phyloP scores from a whole-genome alignment of 2,797 vertebrate genomes.

The Acipenser ruthenus region DNA sequence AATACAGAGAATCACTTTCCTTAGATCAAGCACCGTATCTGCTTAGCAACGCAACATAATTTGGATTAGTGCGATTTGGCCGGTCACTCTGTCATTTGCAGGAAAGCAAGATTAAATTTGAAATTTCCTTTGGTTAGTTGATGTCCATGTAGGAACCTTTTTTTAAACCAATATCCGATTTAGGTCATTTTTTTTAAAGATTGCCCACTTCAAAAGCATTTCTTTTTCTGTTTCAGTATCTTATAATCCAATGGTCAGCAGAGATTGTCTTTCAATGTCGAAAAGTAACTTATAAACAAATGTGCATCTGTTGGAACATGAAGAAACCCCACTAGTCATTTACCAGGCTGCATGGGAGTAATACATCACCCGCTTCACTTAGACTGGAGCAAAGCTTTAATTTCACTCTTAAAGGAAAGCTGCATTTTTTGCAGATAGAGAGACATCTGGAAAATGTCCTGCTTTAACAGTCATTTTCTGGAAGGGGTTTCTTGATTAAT shows the following conservation, averaged over 20 bases:
- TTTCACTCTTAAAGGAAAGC: constrained; percentile 41
- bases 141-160: no score
- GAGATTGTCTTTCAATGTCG: not conserved
- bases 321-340: not conserved
- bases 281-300: constrained; percentile 1
- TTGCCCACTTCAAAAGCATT: no score
- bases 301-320: not conserved
- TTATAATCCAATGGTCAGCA: not conserved
- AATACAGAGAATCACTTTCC: no score
- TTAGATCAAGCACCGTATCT: no score
- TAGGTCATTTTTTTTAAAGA: no score
- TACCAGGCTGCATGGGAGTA: constrained; percentile 24
- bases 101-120: no score
- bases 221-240: no score
- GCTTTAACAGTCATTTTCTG: constrained; percentile 47
- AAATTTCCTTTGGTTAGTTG: no score
- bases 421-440: constrained; percentile 34
- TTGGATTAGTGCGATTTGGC: no score
- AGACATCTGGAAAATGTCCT: constrained; percentile 48
- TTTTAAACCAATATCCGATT: no score
- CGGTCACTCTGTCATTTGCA: no score
- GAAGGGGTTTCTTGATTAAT: constrained; percentile 58
- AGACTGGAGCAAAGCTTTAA: constrained; percentile 37
- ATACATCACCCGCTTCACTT: constrained; percentile 34
- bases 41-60: no score